Evolutionary conservation across 2,797 vertebrate genomes (phyloP), one percentile per base, ranked within the genome.

Genomic region (Sebastes umbrosus): DNA sequence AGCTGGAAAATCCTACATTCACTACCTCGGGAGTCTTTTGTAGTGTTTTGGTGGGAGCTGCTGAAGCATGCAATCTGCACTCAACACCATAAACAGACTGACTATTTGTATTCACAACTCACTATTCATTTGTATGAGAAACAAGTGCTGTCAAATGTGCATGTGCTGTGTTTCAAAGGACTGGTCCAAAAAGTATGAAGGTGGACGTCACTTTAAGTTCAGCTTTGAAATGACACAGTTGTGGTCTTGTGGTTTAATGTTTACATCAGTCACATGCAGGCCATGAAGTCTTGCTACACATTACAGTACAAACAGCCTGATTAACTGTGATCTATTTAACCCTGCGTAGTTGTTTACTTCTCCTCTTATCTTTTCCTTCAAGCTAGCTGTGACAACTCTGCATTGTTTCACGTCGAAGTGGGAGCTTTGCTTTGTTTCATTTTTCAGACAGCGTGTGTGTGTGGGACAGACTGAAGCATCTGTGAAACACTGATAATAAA

Each of bases 221-320:
- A 36, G 34, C 11, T 36, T 36, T 36, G 34, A 27, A 43, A 68
- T 2, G 16, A 24, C 7, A n/a, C 22, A 24, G 16, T 6, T 1
- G 11, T 22, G 22, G 27, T 72, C 25, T 62, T 32, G 66, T 72
- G 34, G 13, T 34, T 34, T 84, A 57, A 60, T 78, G 70, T 67
- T 84, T 60, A 69, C 76, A 69, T 60, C 31, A 16, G 76, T 79
- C 75, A 87, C 81, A 66, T 52, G 43, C 22, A 65, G 29, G 73
- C 22, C 63, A 36, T 46, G 64, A 68, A 80, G 50, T 70, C 57
- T 2, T 67, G 54, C 50, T 27, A 43, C 14, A 39, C 60, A 60
- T 59, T 14, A 63, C 25, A 36, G 34, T 22, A 60, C 8, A 3
- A 64, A 6, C 68, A 59, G 55, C 34, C 43, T 59, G 3, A 55